Percentiles rank a stretch among this genome's conserved stretches.
phyloP scores from a whole-genome alignment of 2,888 invertebrate species.

The Macaria notata region DNA sequence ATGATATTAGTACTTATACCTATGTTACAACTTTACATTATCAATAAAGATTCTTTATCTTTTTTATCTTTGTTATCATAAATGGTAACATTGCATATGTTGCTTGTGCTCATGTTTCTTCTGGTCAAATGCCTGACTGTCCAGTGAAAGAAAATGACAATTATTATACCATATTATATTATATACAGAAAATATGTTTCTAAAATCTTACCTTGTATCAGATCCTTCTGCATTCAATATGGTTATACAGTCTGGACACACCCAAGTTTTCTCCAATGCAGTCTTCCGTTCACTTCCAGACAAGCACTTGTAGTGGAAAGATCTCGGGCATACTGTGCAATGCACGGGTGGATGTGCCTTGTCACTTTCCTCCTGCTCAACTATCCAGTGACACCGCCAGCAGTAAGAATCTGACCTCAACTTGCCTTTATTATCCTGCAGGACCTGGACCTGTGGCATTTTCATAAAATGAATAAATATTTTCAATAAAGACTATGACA shows the following conservation, averaged over 20 bases:
- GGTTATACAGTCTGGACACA: conserved; percentile 93
- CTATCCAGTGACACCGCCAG: conserved; percentile 94
- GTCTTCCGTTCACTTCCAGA: conserved; percentile 72
- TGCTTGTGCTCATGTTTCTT: no score
- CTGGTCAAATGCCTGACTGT: no score
- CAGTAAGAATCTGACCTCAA: conserved; percentile 89
- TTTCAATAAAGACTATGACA: neutral
- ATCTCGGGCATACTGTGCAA: conserved; percentile 93
- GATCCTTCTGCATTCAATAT: conserved; percentile 88
- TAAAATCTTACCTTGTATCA: conserved; percentile 86
- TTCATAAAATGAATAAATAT: no score
- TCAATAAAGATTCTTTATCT: no score
- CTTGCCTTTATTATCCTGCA: conserved; percentile 45
- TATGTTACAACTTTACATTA: no score
- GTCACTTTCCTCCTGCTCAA: conserved; percentile 70
- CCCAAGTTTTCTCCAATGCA: conserved; percentile 81
- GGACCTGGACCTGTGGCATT: neutral
- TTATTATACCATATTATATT: no score
- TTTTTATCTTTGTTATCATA: no score
- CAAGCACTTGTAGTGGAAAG: conserved; percentile 92
- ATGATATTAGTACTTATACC: no score
- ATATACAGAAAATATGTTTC: no score
- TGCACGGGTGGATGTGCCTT: conserved; percentile 67
- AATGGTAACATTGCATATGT: no score
- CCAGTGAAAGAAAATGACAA: no score